Base-by-base conservation (phyloP, 2,797 vertebrate species). In the Spinibarbus caldwelli region DNA sequence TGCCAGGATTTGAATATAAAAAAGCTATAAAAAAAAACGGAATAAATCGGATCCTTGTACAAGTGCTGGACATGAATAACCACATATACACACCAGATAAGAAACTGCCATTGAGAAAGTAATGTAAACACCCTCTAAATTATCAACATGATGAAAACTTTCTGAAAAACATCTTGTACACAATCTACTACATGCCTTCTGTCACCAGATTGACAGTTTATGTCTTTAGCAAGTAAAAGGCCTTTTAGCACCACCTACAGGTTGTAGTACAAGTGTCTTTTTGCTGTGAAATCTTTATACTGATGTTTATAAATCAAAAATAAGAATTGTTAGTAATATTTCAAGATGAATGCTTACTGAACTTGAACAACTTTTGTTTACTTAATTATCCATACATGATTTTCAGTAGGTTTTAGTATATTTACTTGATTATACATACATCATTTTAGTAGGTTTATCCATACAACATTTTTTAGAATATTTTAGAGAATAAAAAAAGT, bases 401-500 rank as follows among this genome's bases (percentile, higher is more conserved):
- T 29, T 62, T 29, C 59, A 29, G 26, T 14, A 62, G 26, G 26
- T 62, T 57, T n/a, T n/a, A 11, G 0, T 5, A 57, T 12, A 57
- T n/a, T 11, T 57, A 26, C 54, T n/a, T 59, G 23, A 26, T 57
- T 64, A 31, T 64, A 5, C 10, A 12, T 12, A n/a, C n/a, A n/a
- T 23, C 1, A 14, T 59, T 26, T 12, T 29, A 14, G 57, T 26
- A 12, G 23, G 54, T 29, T 6, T 2, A n/a, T n/a, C n/a, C n/a
- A n/a, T n/a, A n/a, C n/a, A n/a, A n/a, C n/a, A n/a, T 59, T 2
- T 11, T n/a, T 4, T 17, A 5, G 0, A 0, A 19, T 52, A 54
- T 59, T 10, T 59, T n/a, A 57, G 15, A 9, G 4, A 34, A 19
- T 6, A 9, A 31, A 19, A 8, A 14, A 14, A 6, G 5, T 7